Evolutionary conservation across 2,888 invertebrate species (phyloP), one percentile per base, ranked within the genome.

Genomic region (Brenthis daphne): DNA sequence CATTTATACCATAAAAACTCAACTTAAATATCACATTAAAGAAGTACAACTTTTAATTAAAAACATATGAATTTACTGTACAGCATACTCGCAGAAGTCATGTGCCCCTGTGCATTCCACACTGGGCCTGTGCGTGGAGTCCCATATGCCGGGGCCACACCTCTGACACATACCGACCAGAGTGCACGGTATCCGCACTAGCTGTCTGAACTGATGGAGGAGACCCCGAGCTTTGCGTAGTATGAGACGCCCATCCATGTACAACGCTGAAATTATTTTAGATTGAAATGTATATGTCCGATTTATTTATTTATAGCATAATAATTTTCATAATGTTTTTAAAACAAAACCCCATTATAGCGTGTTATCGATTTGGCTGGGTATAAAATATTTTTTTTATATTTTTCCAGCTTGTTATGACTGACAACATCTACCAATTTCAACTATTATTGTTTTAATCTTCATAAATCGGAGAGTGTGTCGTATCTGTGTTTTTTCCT

Each of bases 121-220:
- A 33, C 96, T 95, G 0, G 98, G 98, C 69, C 97, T 95, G 84
- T 98, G 98, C 6, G 96, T 96, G 66, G 97, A 97, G 89, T 98
- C 98, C 98, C 98, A 98, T 93, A 98, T 98, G 4, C 98, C 98
- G 0, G 98, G 97, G 0, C 98, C 97, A 82, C 98, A 98, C 68
- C 96, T 95, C 79, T 96, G 96, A 84, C 98, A 98, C 77, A 98
- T 93, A 14, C 97, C 97, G 8, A 96, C 96, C 61, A 99, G 88
- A 0, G 97, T 97, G 86, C 99, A 99, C 0, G 99, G 99, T 70
- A 99, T 96, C 77, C 96, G 95, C 33, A 96, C 95, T 77, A 97
- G 90, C 80, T 96, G 96, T n/a, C 98, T 94, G 88, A 98, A 99
- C 85, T 98, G 97, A 86, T 98, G 95, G 1, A 99, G 93, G 4